Conservation (phyloP, 2,888 invertebrate species). For the Agrotis segetum region DNA sequence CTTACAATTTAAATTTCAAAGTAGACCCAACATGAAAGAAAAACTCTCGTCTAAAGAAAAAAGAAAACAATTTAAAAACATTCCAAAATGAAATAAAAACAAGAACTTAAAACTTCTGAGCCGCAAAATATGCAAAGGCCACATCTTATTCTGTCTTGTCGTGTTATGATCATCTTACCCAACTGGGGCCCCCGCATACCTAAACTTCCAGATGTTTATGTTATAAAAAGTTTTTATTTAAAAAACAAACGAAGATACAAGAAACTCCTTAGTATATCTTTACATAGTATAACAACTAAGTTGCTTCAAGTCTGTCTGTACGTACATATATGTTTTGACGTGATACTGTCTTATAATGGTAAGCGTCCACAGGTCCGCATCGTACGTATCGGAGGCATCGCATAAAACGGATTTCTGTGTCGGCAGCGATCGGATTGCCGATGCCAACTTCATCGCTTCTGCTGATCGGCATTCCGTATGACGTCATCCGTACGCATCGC, state of each 20-base stretch:
- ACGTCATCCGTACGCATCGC: no score
- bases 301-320: no score
- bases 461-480: no score
- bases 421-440: no score
- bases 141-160: conserved; percentile 57
- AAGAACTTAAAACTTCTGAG: conserved; percentile 34
- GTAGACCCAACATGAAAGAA: not conserved
- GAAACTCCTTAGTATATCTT: not conserved
- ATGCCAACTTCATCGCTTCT: no score
- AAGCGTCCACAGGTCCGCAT: no score
- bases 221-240: conserved; percentile 56
- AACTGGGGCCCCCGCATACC: conserved; percentile 62
- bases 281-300: no score
- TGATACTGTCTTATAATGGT: no score
- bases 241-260: conserved; percentile 38
- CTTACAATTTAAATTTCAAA: not conserved
- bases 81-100: conserved; percentile 30
- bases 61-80: conserved; percentile 28
- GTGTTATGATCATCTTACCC: conserved; percentile 64
- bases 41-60: not conserved
- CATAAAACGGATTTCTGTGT: no score
- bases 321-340: no score
- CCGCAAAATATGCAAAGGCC: conserved; percentile 52
- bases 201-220: conserved; percentile 48
- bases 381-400: no score